Base-by-base conservation (phyloP, 2,888 invertebrate genomes). In the Ectemnius lituratus region DNA sequence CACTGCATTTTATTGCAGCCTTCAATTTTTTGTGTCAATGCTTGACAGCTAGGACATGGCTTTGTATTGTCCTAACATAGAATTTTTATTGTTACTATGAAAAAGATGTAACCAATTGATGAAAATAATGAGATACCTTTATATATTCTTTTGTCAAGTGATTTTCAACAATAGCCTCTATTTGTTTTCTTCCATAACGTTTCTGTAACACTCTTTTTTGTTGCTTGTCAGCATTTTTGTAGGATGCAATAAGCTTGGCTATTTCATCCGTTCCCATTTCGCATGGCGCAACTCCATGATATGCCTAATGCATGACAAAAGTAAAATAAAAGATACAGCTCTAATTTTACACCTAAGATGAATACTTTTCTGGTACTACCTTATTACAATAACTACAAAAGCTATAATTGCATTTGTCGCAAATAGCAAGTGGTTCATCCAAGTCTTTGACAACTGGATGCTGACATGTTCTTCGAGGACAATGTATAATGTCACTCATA, bases 361-460 rank as follows among this genome's bases (percentile, higher is more conserved):
- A 18, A 14, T 3, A 23, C 49, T n/a, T 20, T 4, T 13, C 37
- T 11, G 37, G 6, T n/a, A 1, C 27, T 79, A 88, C 88, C 85
- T 88, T 88, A 37, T 67, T 75, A 60, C 88, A 88, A 62, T 74
- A 86, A 60, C 65, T 56, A 66, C 88, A 89, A 72, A 88, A 89
- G 61, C 77, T 77, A 59, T 88, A 85, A 4, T 78, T 63, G 61
- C 88, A 89, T 13, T 61, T 70, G 0, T 70, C 63, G 58, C 88
- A 89, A 56, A 69, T 80, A 0, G 84, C 85, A 11, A 87, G 78
- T 16, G 67, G 76, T 11, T 85, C 85, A 3, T 80, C 81, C 0
- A n/a, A 18, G n/a, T 82, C 75, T 11, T 66, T 75, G 14, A 80
- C 64, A 6, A 84, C 82, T 4, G 86, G 82, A 77, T 72, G 80